A percentile compares a stretch with the other conserved stretches of the same genome.
Conservation (phyloP, 2,797 vertebrate species). For the Thripadectes ignobilis region DNA sequence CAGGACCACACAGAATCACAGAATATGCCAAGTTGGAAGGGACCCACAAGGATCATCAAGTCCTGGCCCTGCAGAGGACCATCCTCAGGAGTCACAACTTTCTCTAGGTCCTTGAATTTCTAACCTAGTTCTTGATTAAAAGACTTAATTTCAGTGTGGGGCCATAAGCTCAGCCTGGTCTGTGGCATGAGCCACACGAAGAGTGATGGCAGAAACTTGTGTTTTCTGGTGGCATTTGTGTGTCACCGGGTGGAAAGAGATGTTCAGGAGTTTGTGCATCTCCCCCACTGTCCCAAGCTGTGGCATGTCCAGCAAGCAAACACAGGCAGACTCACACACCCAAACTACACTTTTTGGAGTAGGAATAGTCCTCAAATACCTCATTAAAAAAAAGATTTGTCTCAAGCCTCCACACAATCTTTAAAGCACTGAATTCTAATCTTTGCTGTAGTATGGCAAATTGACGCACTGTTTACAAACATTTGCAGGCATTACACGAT, state of each 20-base stretch:
- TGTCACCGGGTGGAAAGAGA: background rate
- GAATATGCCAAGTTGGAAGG: too few relatives aligned
- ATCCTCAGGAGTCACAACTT: background rate
- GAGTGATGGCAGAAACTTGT: background rate
- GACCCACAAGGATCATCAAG: too few relatives aligned
- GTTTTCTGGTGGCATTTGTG: background rate
- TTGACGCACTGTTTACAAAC: conserved; percentile 6
- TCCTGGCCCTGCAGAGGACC: too few relatives aligned
- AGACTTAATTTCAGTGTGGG: background rate
- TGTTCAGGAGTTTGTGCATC: fast-evolving
- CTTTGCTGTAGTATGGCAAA: background rate
- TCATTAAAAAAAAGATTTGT: background rate
- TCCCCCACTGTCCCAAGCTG: background rate
- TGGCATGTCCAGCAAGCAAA: fast-evolving
- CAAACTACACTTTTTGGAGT: background rate
- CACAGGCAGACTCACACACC: background rate
- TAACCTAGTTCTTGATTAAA: background rate
- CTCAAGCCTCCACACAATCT: background rate
- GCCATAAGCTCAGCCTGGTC: background rate
- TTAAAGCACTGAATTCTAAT: background rate
- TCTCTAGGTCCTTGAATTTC: background rate
- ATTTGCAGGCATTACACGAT: conserved; percentile 1
- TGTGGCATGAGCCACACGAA: background rate
- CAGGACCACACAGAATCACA: too few relatives aligned
- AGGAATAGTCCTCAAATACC: background rate